Percentiles rank a stretch among this genome's conserved stretches.
Evolutionary conservation across 2,888 invertebrate genomes (phyloP).

Genomic region (Coelinius sp.): DNA sequence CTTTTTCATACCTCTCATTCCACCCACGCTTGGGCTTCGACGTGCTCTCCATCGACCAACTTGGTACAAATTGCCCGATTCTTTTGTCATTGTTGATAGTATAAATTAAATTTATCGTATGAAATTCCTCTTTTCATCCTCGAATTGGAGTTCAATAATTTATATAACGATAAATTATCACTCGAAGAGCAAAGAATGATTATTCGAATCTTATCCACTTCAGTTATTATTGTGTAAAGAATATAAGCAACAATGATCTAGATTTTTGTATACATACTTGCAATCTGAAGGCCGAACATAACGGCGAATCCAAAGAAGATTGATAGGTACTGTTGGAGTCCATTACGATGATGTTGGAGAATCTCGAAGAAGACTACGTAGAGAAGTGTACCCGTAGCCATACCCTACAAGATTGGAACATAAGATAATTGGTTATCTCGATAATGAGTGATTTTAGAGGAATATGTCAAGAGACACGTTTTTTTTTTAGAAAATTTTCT

Average conservation of each 20-base stretch:
- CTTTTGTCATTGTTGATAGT: not conserved
- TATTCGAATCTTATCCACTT: not conserved
- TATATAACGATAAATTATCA: too few relatives aligned
- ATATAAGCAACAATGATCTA: not conserved
- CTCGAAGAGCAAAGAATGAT: too few relatives aligned
- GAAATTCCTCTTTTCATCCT: too few relatives aligned
- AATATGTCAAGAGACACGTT: too few relatives aligned
- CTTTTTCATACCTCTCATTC: constrained; percentile 46
- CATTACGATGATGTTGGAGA: constrained; percentile 75
- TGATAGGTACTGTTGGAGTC: constrained; percentile 78
- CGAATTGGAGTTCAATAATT: too few relatives aligned
- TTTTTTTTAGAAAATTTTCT: too few relatives aligned
- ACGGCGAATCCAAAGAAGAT: constrained; percentile 79
- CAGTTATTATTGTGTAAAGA: too few relatives aligned
- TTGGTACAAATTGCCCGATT: not conserved
- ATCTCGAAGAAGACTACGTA: constrained; percentile 89
- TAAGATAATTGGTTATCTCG: too few relatives aligned
- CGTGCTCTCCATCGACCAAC: not conserved
- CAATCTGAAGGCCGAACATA: constrained; percentile 80
- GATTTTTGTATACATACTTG: constrained; percentile 72
- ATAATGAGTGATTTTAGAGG: too few relatives aligned
- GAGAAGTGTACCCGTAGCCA: constrained; percentile 84
- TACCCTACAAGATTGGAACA: constrained; percentile 81
- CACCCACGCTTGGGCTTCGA: constrained; percentile 37
- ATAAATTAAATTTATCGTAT: too few relatives aligned